phyloP scores from a whole-genome alignment of 1,140 invertebrate species.

The Planococcus citri region DNA sequence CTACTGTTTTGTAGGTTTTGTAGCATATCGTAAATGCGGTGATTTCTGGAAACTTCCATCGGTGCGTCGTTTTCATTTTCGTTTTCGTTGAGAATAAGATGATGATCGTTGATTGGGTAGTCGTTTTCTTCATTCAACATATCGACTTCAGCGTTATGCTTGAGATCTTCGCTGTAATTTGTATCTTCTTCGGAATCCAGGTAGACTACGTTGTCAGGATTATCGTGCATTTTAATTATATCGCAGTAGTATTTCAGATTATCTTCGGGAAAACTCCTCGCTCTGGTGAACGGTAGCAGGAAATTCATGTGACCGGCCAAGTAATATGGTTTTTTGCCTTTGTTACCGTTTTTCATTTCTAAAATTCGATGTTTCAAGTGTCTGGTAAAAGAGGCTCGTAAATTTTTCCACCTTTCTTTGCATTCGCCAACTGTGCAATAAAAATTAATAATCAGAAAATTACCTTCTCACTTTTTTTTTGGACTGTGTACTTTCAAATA shows the following conservation, averaged over 20 bases:
- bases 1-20: too few species aligned
- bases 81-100: too few species aligned
- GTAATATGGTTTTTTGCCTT: constrained; percentile 9
- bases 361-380: neutral
- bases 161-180: neutral
- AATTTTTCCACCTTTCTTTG: constrained; percentile 22
- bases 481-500: too few species aligned
- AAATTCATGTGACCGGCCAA: constrained; percentile 11
- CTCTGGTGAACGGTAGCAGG: constrained; percentile 13
- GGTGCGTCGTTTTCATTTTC: too few species aligned
- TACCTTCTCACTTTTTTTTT: too few species aligned
- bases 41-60: too few species aligned
- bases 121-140: neutral
- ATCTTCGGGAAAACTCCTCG: neutral
- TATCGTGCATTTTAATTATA: neutral
- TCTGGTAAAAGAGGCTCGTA: neutral
- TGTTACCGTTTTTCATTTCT: neutral
- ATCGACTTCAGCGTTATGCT: neutral
- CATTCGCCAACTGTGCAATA: constrained; percentile 17
- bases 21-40: too few species aligned
- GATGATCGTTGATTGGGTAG: neutral
- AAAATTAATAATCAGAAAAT: constrained; percentile 12
- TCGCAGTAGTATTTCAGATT: neutral
- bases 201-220: neutral
- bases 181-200: neutral